Base-by-base conservation (phyloP, 2,113 vertebrate genomes). In the Calcarius ornatus region DNA sequence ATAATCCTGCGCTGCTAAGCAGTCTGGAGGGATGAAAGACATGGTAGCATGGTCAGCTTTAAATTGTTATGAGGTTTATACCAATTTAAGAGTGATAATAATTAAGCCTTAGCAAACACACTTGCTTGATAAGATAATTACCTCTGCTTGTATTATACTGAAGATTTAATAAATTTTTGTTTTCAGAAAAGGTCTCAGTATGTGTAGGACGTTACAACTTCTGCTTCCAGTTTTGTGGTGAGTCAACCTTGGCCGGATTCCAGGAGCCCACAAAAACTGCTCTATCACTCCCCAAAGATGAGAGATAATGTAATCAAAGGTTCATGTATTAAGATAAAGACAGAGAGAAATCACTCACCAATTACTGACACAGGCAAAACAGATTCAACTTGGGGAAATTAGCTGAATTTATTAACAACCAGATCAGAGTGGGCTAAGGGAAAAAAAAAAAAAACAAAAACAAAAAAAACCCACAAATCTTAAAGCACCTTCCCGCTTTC, bases 51-150 rank as follows among this genome's bases (percentile, higher is more conserved):
- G 37, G 28, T 51, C 76, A 92, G 63, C 31, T 94, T 90, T 90
- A 91, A 93, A 80, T 57, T 88, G 30, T 80, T 95, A 60, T 42
- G 63, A 87, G 54, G 17, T 88, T 88, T 65, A 81, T 90, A 60
- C 28, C 61, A 76, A 65, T 91, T 35, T 82, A 70, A 68, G 53
- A 85, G 25, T 31, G 25, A 78, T 88, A 89, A 86, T n/a, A 93
- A 12, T 38, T 88, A 86, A 81, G 47, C 23, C 23, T 66, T 81
- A 88, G 27, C 13, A 95, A 95, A 91, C 33, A 90, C 7, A 13
- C 5, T 51, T 86, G 48, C 70, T 85, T 92, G 38, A 91, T 81
- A 95, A 94, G 68, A 81, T 90, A 90, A 93, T 92, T 91, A 70
- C 28, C 47, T 94, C 53, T 64, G 28, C 16, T 81, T 66, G 18